phyloP scores from a whole-genome alignment of 2,797 vertebrate genomes.

The Podarcis siculus region DNA sequence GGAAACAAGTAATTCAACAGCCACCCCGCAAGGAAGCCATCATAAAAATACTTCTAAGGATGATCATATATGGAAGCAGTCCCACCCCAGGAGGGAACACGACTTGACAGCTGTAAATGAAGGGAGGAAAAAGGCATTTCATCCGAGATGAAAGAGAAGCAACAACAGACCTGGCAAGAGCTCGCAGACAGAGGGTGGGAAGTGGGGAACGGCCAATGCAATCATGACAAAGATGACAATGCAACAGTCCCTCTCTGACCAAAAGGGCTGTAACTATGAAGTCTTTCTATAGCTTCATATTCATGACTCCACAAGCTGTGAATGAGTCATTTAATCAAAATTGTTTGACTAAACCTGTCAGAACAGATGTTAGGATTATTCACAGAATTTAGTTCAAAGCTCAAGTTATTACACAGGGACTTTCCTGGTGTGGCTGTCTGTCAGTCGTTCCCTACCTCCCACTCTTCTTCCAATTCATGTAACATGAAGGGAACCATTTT shows the following conservation, averaged over 20 bases:
- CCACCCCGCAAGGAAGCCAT: background rate
- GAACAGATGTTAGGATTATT: slow-evolving; percentile 36
- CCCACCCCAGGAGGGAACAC: no score
- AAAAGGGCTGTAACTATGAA: background rate
- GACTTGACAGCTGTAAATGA: background rate
- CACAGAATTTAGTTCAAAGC: background rate
- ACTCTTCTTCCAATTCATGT: background rate
- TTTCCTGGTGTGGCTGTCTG: slow-evolving; percentile 17
- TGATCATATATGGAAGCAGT: background rate
- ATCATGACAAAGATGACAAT: no score
- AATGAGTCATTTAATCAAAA: slow-evolving; percentile 35
- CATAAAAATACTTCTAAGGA: background rate
- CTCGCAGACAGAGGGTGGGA: background rate
- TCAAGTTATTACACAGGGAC: slow-evolving; percentile 15
- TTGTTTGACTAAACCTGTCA: slow-evolving; percentile 30
- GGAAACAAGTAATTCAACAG: background rate
- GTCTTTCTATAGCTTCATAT: background rate
- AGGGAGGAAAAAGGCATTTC: background rate
- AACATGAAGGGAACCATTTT: background rate
- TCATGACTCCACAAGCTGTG: slow-evolving; percentile 10
- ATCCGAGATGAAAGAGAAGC: background rate
- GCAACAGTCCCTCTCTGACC: background rate
- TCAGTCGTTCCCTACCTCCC: background rate
- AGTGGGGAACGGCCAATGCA: background rate
- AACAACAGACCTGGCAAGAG: background rate